Base-by-base conservation (phyloP, 1,140 invertebrate genomes). In the Pachypeltis micranthus region DNA sequence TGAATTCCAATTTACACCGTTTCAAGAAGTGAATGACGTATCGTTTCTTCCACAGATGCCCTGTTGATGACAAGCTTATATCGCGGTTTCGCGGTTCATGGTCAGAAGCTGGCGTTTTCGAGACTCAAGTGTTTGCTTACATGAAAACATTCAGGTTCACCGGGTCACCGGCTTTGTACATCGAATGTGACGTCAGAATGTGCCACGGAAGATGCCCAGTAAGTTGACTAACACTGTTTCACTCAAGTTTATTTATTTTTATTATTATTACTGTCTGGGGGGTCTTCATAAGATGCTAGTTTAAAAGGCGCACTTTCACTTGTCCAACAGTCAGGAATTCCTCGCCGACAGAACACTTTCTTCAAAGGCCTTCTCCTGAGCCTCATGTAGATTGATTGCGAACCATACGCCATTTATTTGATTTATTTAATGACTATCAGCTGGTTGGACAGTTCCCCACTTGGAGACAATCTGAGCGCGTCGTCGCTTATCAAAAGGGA, bases 91-190 rank as follows among this genome's bases (percentile, higher is more conserved):
- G 91, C 34, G 91, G 92, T 21, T 90, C 89, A n/a, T 91, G 90
- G 90, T 89, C 87, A 0, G 88, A 92, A 69, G 82, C 85, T 39
- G 90, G 88, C 27, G 81, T 92, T n/a, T 93, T 88, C 72, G 90
- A 93, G 75, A 93, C 90, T 0, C 90, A 93, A 73, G 90, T 95
- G 10, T 95, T 90, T 72, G 91, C 92, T 0, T 94, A 94, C 71
- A 91, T 95, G 87, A 95, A 95, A 77, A 93, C 92, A 2, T 95
- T 94, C 74, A 80, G 91, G 64, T 95, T 95, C 74, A 94, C 91
- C 0, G 91, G 91, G 7, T 93, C 90, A 0, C 91, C 91, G 1
- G 91, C 91, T 2, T 79, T 96, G 0, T 96, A 96, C 75, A 91
- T 95, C 63, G 91, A 95, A 76, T 95, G 92, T 70, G 91, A 94